Conservation (phyloP, 2,113 vertebrate species). For the Actenoides lindsayi region DNA sequence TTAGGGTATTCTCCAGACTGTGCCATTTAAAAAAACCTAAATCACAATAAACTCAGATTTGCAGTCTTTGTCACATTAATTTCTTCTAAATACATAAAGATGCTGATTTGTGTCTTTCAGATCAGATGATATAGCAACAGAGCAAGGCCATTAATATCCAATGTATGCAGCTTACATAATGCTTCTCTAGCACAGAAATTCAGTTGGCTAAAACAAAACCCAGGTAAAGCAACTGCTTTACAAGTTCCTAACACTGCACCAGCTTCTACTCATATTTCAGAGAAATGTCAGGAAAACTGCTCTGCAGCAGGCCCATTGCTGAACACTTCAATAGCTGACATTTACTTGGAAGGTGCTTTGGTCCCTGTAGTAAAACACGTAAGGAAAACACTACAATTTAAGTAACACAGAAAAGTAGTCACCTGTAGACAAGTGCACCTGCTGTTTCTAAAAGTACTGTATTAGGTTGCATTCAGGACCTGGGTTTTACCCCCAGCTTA, state of each 20-base stretch:
- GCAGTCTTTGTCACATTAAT: background rate
- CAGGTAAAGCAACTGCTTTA: background rate
- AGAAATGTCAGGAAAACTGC: background rate
- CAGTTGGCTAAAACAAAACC: background rate
- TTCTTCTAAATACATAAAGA: background rate
- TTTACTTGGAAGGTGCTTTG: background rate
- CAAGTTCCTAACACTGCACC: background rate
- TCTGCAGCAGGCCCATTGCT: background rate
- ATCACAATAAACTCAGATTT: background rate
- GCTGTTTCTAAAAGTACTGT: background rate
- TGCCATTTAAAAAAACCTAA: background rate
- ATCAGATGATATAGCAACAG: background rate
- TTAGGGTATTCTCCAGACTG: background rate
- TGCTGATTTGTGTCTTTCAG: background rate
- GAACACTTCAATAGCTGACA: background rate
- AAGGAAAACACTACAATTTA: background rate
- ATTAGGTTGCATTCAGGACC: background rate
- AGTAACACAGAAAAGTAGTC: background rate
- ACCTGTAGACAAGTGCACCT: background rate
- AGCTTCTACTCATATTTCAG: background rate
- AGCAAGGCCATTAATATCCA: background rate
- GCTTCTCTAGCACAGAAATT: background rate
- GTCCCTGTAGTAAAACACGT: background rate
- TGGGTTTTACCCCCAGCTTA: background rate
- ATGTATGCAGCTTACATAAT: background rate